Percentiles rank a stretch among this genome's conserved stretches.
Evolutionary conservation across 2,113 vertebrate genomes (phyloP).

Genomic region (Jacana jacana): DNA sequence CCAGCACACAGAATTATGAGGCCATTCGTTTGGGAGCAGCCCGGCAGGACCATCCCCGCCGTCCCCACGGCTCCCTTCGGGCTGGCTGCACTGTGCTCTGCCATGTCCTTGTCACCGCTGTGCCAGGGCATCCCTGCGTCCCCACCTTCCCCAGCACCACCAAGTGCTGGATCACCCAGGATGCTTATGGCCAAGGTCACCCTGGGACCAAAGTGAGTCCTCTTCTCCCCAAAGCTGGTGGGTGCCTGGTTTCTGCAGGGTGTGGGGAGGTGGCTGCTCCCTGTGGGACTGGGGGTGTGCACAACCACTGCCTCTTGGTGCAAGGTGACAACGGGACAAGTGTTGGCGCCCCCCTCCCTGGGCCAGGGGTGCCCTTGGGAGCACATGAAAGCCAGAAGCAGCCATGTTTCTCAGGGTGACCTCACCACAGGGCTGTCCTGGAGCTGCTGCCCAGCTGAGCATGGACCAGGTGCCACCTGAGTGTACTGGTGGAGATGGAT

Average conservation of each 20-base stretch:
- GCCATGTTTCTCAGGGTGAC: not conserved
- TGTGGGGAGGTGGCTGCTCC: not conserved
- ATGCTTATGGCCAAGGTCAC: not conserved
- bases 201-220: not conserved
- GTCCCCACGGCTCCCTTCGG: not conserved
- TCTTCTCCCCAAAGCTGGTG: not conserved
- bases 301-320: not conserved
- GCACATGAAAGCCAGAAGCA: not conserved
- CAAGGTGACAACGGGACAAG: not conserved
- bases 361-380: not conserved
- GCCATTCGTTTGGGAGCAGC: slow-evolving; percentile 15
- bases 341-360: not conserved
- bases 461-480: not conserved
- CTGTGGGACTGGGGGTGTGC: not conserved
- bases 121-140: accelerated
- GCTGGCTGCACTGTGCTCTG: not conserved
- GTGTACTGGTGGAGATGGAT: not conserved
- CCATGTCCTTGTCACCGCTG: not conserved
- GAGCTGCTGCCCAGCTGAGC: not conserved
- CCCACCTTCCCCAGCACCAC: not conserved
- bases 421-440: not conserved
- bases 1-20: not conserved
- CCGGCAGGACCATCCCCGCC: not conserved
- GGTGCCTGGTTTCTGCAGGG: not conserved
- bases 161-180: not conserved